Percentiles rank a stretch among this genome's conserved stretches.
Conservation (phyloP, 2,113 vertebrate species). For the Anolis sagrei region DNA sequence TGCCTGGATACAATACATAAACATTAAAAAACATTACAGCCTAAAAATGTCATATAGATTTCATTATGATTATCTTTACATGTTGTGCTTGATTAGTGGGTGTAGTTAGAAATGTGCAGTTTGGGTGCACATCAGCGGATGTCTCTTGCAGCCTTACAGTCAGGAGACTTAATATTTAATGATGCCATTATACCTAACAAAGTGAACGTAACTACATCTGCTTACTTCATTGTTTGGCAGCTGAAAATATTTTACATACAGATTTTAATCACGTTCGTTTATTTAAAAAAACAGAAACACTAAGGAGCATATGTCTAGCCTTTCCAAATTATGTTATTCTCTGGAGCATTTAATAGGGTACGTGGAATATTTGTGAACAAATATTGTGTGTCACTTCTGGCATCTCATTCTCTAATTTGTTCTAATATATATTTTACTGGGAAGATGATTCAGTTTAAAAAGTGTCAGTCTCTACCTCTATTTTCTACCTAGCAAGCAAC, state of each 20-base stretch:
- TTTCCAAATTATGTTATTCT: neutral
- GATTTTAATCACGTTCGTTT: neutral
- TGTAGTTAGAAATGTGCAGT: slow-evolving; percentile 4
- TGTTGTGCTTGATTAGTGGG: slow-evolving; percentile 18
- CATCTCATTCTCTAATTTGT: neutral
- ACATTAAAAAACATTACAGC: no score
- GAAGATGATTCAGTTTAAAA: neutral
- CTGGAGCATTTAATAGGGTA: neutral
- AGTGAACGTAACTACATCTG: neutral
- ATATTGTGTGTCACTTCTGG: neutral
- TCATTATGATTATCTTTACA: slow-evolving; percentile 19
- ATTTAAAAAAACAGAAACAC: neutral
- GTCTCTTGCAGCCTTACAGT: slow-evolving; percentile 9
- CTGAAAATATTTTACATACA: neutral
- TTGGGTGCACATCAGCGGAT: slow-evolving; percentile 4
- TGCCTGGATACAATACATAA: no score
- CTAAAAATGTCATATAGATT: neutral
- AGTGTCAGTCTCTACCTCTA: neutral
- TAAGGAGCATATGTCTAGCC: neutral
- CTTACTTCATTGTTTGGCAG: neutral
- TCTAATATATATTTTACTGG: neutral
- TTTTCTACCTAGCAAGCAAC: no score
- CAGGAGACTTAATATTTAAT: slow-evolving; percentile 14
- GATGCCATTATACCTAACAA: neutral
- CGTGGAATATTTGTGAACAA: neutral